These are phyloP conservation scores for Schizothorax lantsangensis DNA, from an alignment of 2,797 vertebrate genomes.

Conservation along the genomic window DNA sequence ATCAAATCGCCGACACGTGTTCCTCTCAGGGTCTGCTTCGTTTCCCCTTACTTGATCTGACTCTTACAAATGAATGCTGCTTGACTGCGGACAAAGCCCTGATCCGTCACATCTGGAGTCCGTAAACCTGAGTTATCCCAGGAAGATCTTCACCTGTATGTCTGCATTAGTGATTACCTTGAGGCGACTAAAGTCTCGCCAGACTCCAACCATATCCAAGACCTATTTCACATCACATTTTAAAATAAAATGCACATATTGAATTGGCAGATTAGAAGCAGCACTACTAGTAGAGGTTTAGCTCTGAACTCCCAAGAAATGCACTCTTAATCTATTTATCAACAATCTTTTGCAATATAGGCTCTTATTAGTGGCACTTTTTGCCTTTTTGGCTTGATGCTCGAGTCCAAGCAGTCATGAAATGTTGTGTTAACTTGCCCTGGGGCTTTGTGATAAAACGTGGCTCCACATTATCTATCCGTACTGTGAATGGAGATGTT, in stretches of 20 bases:
- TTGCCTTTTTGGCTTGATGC: constrained; percentile 27
- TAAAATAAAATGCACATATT: not conserved
- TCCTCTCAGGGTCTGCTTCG: constrained; percentile 62
- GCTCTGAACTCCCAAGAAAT: not conserved
- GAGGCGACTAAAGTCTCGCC: not conserved
- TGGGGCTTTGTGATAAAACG: constrained; percentile 62
- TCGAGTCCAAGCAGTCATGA: constrained; percentile 35
- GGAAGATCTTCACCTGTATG: constrained; percentile 54
- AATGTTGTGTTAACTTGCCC: constrained; percentile 56
- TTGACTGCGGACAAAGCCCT: constrained; percentile 30
- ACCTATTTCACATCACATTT: not conserved
- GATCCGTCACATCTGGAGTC: constrained; percentile 74
- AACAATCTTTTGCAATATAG: not conserved
- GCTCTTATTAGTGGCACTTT: constrained; percentile 18
- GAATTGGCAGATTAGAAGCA: not conserved
- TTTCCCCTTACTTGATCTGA: constrained; percentile 69
- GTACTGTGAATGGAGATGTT: constrained; percentile 62
- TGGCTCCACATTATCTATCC: constrained; percentile 60
- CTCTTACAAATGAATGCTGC: constrained; percentile 38
- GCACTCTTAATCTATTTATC: not conserved
- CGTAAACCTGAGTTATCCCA: constrained; percentile 59
- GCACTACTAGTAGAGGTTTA: not conserved
- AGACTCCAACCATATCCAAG: not conserved
- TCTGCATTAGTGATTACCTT: constrained; percentile 24
- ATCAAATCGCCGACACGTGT: constrained; percentile 78